Evolutionary conservation across 2,113 vertebrate genomes (phyloP), one percentile per base, ranked within the genome.

Genomic region (Callorhinus ursinus): DNA sequence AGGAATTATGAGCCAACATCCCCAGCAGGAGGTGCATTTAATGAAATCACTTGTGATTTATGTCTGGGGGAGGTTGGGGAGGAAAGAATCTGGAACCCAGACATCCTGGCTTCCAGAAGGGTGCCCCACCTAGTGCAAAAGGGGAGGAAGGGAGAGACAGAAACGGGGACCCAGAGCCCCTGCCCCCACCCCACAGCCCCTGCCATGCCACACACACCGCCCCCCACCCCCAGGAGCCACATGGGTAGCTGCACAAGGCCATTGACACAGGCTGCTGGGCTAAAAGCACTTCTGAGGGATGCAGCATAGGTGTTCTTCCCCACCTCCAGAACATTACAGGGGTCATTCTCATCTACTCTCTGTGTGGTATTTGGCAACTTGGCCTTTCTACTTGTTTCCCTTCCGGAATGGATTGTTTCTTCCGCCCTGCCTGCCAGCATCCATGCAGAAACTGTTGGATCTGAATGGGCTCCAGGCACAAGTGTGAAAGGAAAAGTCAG

Each of bases 1-100:
- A 97, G 98, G 98, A 98, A 98, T 98, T 98, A 98, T 98, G 98
- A 98, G 98, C 98, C 98, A 98, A 97, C 97, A 98, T 97, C 96
- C 98, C 96, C 98, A 98, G 98, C 98, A 98, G 97, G 98, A 98
- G 98, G 97, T 97, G 96, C 98, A 96, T 98, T 98, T 98, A 98
- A 98, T 98, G 97, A 98, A 98, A 98, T 97, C 93, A 97, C 92
- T 96, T 96, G 93, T 98, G 97, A 98, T 98, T 98, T 98, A 98
- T 97, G 82, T 96, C 94, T 93, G 94, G 95, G 91, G 94, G 88
- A 94, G 95, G 92, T 42, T 91, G 74, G 63, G 31, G 71, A 96
- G 36, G 88, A 65, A 97, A 98, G 81, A 96, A 85, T 85, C 92
- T 95, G 92, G 96, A 94, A 96, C 95, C 94, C 92, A 97, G 63